Base-by-base conservation (phyloP, 2,888 invertebrate genomes). In the Antheraea yamamai region DNA sequence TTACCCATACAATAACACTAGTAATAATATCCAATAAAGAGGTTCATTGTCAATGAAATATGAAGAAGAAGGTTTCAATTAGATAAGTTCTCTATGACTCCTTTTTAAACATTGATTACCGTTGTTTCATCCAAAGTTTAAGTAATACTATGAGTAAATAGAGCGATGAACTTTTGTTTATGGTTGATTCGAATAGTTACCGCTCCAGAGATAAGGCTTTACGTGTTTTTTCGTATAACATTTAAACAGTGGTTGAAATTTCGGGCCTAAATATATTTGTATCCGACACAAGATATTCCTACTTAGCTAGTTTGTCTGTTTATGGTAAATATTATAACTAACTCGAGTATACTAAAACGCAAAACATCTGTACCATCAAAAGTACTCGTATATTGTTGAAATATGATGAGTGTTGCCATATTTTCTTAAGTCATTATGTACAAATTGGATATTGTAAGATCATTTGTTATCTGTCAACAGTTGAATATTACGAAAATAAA, bases 401-500 rank as follows among this genome's bases (percentile, higher is more conserved):
- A 93, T 92, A 26, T 66, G 61, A 92, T 92, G 92, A 92, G 92
- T 94, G 94, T 94, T 94, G 95, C 95, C 95, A 95, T 94, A 94
- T 94, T 94, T 93, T 94, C 92, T 94, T 94, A 94, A 94, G 94
- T 94, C 92, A 93, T 94, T 92, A 90, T 94, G 94, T 95, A 95
- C 94, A 94, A 94, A 94, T 94, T 92, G 92, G 91, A 94, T 94
- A 94, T 91, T 92, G 89, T 94, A 94, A 93, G 94, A 92, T 92
- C 93, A 94, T 94, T 95, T 94, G 94, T 95, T 95, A 94, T 94
- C 93, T 94, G 93, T 94, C 94, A 91, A 93, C 95, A 94, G 95
- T 95, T 95, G 93, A 94, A 93, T 94, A 95, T 95, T 95, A 94
- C 88, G 90, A 93, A 94, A 94, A 94, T 94, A 94, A 93, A 92